Base-by-base conservation (phyloP, 2,113 vertebrate genomes). In the Larimichthys polyactis region DNA sequence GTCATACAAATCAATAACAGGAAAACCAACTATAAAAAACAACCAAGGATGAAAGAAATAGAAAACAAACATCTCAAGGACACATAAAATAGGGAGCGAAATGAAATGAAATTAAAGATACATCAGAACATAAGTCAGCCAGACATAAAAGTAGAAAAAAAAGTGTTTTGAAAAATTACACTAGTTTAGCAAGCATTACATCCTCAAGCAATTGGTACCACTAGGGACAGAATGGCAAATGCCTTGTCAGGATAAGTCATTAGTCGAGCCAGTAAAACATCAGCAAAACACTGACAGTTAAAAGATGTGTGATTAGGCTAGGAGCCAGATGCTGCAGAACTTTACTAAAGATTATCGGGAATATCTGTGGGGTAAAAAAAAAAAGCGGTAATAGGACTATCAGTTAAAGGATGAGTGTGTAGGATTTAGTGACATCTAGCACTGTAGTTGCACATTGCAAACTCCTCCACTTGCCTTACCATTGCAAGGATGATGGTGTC, bases 231-330 rank as follows among this genome's bases (percentile, higher is more conserved):
- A 71, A 80, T 63, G 46, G 85, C 19, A 78, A 80, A 83, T 83
- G 64, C 17, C 69, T 71, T 43, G 68, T 76, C 80, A 78, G 36
- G 57, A 32, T 67, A 71, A 83, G 77, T 76, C 64, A 83, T 85
- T 83, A 86, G 74, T 71, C 24, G 20, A 51, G 44, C 57, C 46
- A 54, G 67, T n/a, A 17, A 40, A 72, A 40, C 20, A 46, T 58
- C 10, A n/a, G n/a, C 71, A 71, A 80, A 51, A 57, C 2, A 36
- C 46, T 5, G 40, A 52, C 63, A 73, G 62, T 55, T 27, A 27
- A 66, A 75, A 75, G 15, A 72, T 24, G 22, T 48, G 73, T 68
- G 49, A 62, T 12, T 8, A 14, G 40, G 49, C 54, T n/a, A 17
- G 9, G 19, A 44, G 48, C 27, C 4, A 43, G n/a, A 67, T 78